Evolutionary conservation across 1,140 invertebrate genomes (phyloP), one percentile per base, ranked within the genome.

Genomic region (Coptotermes formosanus): DNA sequence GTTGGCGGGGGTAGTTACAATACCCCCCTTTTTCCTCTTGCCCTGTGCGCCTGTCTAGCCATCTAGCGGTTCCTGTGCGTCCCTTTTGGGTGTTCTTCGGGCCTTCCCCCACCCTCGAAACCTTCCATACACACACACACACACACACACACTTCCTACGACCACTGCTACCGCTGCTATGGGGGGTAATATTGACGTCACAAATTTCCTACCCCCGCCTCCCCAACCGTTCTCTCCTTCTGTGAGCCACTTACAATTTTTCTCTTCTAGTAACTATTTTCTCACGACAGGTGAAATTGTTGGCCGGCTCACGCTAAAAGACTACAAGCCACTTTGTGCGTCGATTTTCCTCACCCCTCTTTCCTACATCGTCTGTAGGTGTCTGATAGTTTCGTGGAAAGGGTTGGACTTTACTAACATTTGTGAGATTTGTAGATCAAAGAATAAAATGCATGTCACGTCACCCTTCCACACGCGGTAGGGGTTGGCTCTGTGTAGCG

Each of bases 11-110:
- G 44, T n/a, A 86, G 81, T 52, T 45, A 55, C 9, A 55, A 43
- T 21, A 38, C 45, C 84, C 84, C 59, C 84, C 52, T 52, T 83
- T 83, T 45, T 43, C 82, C 82, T 83, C 82, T n/a, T 38, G 38
- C 82, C 38, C 32, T 43, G 19, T 83, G 23, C 32, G 38, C 82
- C 45, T n/a, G 82, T 43, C 82, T 83, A 12, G 32, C 82, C 45
- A 25, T 25, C 82, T 6, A 16, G 23, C 43, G 25, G 38, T 48
- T 83, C 82, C 82, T 48, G 43, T 48, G 38, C 82, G 25, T 45
- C 45, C 45, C 45, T 83, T 83, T 43, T 83, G 38, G 38, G 38
- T 48, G 38, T 83, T 48, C 82, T 43, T 43, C 25, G 19, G 82
- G 82, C 82, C 38, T 44, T 12, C 82, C 38, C 38, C 32, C 82